Evolutionary conservation across 2,888 invertebrate species (phyloP).

Genomic region (Mellilla xanthometata): DNA sequence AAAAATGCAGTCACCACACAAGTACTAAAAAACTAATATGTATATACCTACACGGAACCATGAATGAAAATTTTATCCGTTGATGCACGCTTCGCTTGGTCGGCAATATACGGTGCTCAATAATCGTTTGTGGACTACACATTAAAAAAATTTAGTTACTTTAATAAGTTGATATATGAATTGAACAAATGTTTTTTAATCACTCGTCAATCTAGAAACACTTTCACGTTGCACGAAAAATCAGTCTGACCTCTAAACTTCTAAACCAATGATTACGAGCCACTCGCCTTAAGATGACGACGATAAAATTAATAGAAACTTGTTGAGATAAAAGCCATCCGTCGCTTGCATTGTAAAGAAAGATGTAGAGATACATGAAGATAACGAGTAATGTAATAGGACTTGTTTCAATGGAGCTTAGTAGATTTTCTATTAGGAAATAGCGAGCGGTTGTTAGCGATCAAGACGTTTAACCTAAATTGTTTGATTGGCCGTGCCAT

Average conservation of each 20-base stretch:
- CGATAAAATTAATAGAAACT: conserved; percentile 18
- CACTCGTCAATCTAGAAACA: not conserved
- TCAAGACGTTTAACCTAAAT: conserved; percentile 64
- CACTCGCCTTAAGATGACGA: conserved; percentile 7
- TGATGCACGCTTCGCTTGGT: no score
- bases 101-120: no score
- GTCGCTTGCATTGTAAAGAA: conserved; percentile 1
- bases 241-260: conserved; percentile 6
- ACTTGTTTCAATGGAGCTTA: conserved; percentile 3
- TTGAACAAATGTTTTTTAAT: not conserved
- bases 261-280: conserved; percentile 4
- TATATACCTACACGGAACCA: no score
- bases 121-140: no score
- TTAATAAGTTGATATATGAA: no score
- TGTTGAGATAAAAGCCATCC: not conserved
- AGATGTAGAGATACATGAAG: conserved; percentile 3
- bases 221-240: conserved; percentile 8
- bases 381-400: conserved; percentile 6
- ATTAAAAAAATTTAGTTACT: no score
- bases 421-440: conserved; percentile 38
- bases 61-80: no score
- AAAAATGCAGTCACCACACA: no score
- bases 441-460: conserved; percentile 37
- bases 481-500: conserved; percentile 67
- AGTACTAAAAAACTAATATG: no score